phyloP scores from a whole-genome alignment of 2,888 invertebrate species.

The Halocaridina rubra region DNA sequence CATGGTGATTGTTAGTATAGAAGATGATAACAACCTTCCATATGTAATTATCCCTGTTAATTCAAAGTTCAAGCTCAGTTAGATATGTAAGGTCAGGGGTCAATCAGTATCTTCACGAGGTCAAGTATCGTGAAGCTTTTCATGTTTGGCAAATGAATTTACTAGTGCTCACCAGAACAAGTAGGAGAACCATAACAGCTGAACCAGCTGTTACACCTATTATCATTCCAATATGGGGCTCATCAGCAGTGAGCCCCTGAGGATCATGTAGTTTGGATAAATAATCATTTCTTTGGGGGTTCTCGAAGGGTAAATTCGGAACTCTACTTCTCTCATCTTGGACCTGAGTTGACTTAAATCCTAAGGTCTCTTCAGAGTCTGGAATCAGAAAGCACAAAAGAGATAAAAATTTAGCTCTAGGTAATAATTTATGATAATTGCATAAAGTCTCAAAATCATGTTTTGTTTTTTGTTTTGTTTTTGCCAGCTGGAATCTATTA shows the following conservation, averaged over 20 bases:
- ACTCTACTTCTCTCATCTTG: neutral
- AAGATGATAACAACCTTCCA: neutral
- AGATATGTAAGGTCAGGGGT: neutral
- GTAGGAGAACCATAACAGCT: slow-evolving; percentile 11
- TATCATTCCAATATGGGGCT: slow-evolving; percentile 35
- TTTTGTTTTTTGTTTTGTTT: no score
- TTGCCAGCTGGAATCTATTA: no score
- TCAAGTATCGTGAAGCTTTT: neutral
- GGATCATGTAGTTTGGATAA: neutral
- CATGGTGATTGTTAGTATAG: neutral
- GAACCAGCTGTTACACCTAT: slow-evolving; percentile 23
- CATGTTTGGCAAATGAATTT: neutral
- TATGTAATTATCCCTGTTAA: neutral
- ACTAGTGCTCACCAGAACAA: neutral
- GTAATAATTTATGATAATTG: no score
- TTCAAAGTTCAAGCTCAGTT: neutral
- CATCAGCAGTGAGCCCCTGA: neutral
- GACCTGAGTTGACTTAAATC: neutral
- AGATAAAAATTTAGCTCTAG: neutral
- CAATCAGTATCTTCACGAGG: neutral
- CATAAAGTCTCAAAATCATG: no score
- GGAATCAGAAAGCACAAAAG: neutral
- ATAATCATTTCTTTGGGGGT: neutral
- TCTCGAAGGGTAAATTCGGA: neutral
- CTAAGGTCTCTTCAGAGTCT: neutral